Conservation (phyloP, 2,113 vertebrate species). For the Boleophthalmus pectinirostris region DNA sequence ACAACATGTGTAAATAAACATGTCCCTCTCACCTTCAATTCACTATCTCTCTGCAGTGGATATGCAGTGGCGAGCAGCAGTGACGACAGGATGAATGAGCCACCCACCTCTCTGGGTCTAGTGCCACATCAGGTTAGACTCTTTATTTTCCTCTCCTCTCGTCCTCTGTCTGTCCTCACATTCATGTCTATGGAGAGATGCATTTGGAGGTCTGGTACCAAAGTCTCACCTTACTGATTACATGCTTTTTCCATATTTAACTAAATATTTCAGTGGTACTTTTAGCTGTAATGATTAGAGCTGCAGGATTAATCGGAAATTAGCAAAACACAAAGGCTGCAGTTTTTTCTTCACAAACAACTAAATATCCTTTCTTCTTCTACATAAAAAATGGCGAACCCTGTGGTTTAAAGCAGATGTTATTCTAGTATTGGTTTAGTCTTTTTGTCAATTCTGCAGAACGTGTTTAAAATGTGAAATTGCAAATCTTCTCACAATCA, state of each 20-base stretch:
- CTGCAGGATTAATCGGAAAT: too few relatives aligned
- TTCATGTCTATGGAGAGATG: background rate
- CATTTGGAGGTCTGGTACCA: background rate
- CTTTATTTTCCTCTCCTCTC: background rate
- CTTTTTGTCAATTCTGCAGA: too few relatives aligned
- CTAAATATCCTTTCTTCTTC: too few relatives aligned
- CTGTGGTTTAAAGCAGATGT: too few relatives aligned
- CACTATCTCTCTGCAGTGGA: constrained; percentile 75
- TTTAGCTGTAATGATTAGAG: too few relatives aligned
- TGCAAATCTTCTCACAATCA: too few relatives aligned
- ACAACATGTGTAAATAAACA: too few relatives aligned
- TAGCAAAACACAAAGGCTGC: too few relatives aligned
- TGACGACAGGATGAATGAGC: constrained; percentile 97
- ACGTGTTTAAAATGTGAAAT: too few relatives aligned
- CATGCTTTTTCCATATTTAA: background rate
- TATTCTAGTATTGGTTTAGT: too few relatives aligned
- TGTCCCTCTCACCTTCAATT: background rate
- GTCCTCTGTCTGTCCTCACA: background rate
- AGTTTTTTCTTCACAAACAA: too few relatives aligned
- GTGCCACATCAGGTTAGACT: constrained; percentile 94
- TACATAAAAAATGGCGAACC: too few relatives aligned
- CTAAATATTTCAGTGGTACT: background rate
- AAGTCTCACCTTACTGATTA: background rate
- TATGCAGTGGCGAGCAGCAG: constrained; percentile 97
- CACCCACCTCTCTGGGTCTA: constrained; percentile 93